Base-by-base conservation (phyloP, 2,888 invertebrate species). In the Spodoptera exigua region DNA sequence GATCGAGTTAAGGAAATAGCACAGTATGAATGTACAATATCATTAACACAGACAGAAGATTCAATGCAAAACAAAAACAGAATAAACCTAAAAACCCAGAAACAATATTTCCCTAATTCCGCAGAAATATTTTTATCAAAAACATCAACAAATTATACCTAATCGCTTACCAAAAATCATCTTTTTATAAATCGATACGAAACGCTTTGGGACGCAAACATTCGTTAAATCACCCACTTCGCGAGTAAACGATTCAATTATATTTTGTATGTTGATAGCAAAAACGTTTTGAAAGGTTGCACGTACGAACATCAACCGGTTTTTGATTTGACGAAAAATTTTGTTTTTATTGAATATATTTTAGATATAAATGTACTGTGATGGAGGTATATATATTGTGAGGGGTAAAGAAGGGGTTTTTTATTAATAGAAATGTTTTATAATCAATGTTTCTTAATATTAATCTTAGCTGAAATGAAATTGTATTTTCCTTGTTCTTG, bases 201-300 rank as follows among this genome's bases (percentile, higher is more conserved):
- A 69, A 61, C 74, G 60, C 51, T 71, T 64, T 69, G 74, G 53
- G 58, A 69, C 48, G 54, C 57, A 74, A 65, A 74, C 70, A 65
- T 56, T 61, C 70, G 60, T 59, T 53, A 61, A 74, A 71, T 72
- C 65, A 44, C 39, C 61, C 70, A 65, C 70, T 65, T 72, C 37
- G n/a, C 61, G 60, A 57, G 48, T 58, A 64, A 74, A 74, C 74
- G 74, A 69, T 72, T 74, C 73, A 75, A 74, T 71, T 75, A 63
- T 75, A 66, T 67, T 9, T 40, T 66, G 62, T 67, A 54, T 57
- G 49, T 61, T 58, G 68, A 67, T 63, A 67, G 44, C 60, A 21
- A 60, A 51, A 60, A 14, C 67, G 52, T 56, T 67, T 18, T 61
- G 39, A 73, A 73, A 67, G 72, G 59, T 55, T 53, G 41, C 47